Percentiles rank a stretch among this genome's conserved stretches.
phyloP scores from a whole-genome alignment of 2,888 invertebrate genomes.

The Cancer borealis region DNA sequence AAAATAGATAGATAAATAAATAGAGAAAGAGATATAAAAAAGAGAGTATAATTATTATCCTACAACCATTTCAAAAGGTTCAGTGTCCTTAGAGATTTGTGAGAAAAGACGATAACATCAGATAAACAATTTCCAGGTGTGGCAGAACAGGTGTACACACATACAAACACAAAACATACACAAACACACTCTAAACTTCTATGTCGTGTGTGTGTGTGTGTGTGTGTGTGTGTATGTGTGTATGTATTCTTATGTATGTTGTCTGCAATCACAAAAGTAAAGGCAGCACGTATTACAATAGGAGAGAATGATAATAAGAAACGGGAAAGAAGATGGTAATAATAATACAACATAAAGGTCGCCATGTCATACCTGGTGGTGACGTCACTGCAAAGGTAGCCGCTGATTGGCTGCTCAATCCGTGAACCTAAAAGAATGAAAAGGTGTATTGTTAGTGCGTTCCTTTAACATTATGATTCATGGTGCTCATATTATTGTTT shows the following conservation, averaged over 20 bases:
- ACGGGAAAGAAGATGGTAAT: not conserved
- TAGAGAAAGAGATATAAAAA: not conserved
- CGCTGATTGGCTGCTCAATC: not conserved
- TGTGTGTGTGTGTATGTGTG: not conserved
- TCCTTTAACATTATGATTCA: not conserved
- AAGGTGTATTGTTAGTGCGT: not conserved
- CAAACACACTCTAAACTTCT: not conserved
- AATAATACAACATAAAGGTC: not conserved
- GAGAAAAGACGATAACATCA: not conserved
- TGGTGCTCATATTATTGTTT: not conserved
- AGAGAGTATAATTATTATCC: constrained; percentile 33
- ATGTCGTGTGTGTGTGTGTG: constrained; percentile 2
- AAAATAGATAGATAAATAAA: not conserved
- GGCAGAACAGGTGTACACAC: not conserved
- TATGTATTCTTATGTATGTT: not conserved
- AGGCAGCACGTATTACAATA: not conserved
- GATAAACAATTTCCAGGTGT: not conserved
- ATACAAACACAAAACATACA: not conserved
- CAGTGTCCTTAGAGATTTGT: not conserved
- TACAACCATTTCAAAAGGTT: constrained; percentile 6
- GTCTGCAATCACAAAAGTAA: not conserved
- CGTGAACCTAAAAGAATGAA: not conserved
- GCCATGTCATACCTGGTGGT: not conserved
- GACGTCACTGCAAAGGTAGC: not conserved
- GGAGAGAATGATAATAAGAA: not conserved